Evolutionary conservation across 2,797 vertebrate species (phyloP).

Genomic region (Rhinatrema bivittatum): DNA sequence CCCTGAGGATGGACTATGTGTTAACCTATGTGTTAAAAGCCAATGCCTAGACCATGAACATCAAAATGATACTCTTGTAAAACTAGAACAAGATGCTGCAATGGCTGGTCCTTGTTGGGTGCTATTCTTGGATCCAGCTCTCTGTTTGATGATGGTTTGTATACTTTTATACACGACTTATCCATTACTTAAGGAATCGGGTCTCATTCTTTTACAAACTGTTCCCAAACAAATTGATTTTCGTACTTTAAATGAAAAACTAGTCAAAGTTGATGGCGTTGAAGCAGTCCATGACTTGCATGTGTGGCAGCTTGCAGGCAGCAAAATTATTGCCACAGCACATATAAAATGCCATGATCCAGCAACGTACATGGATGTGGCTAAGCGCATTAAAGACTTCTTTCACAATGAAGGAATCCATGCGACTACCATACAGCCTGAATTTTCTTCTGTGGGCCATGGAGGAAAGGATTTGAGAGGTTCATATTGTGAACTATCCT

Average conservation of each 20-base stretch:
- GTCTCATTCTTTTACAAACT: constrained; percentile 94
- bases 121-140: constrained; percentile 86
- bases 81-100: constrained; percentile 4
- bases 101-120: constrained; percentile 89
- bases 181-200: constrained; percentile 91
- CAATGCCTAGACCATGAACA: constrained; percentile 56
- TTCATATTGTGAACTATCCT: constrained; percentile 85
- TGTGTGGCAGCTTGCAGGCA: constrained; percentile 95
- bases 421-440: constrained; percentile 94
- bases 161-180: constrained; percentile 95
- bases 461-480: constrained; percentile 61
- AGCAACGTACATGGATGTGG: constrained; percentile 92
- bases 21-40: constrained; percentile 68
- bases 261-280: constrained; percentile 78
- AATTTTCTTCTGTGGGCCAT: constrained; percentile 85
- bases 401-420: constrained; percentile 96
- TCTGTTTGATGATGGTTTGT: constrained; percentile 91
- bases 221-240: constrained; percentile 97
- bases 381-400: constrained; percentile 92
- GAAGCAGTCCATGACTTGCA: constrained; percentile 94
- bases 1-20: constrained; percentile 47
- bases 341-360: constrained; percentile 97
- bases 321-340: constrained; percentile 93
- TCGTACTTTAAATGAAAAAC: constrained; percentile 73
- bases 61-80: constrained; percentile 55